A percentile compares a stretch with the other conserved stretches of the same genome.
phyloP scores from a whole-genome alignment of 2,797 vertebrate species.

The Remorina albescens region DNA sequence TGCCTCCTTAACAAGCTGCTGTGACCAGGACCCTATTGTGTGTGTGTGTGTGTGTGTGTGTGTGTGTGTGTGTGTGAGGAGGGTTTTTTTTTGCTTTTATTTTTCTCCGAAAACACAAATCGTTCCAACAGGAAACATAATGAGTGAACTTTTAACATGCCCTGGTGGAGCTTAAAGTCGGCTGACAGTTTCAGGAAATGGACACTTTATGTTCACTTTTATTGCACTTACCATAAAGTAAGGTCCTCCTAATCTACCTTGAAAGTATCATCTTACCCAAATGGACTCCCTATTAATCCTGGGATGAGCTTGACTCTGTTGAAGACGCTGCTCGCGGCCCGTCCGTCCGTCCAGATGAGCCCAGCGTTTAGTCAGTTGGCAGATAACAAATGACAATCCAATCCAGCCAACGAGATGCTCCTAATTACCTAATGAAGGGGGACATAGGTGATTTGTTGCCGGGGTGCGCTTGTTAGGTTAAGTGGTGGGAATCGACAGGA shows the following conservation, averaged over 20 bases:
- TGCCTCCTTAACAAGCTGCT: constrained; percentile 21
- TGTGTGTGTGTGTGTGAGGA: too few species aligned
- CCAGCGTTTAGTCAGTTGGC: constrained; percentile 64
- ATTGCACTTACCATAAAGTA: constrained; percentile 55
- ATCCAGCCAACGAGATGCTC: constrained; percentile 80
- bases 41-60: too few species aligned
- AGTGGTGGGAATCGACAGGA: constrained; percentile 86
- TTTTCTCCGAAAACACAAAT: constrained; percentile 28
- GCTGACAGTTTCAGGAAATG: constrained; percentile 47
- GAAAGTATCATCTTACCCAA: constrained; percentile 50
- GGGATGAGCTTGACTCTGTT: constrained; percentile 11
- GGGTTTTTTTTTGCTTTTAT: background rate
- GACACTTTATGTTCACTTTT: constrained; percentile 62
- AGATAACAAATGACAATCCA: constrained; percentile 81
- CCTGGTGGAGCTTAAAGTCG: constrained; percentile 20
- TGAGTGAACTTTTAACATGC: constrained; percentile 17
- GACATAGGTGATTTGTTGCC: constrained; percentile 86
- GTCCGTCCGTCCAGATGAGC: constrained; percentile 73
- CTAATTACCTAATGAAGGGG: constrained; percentile 88
- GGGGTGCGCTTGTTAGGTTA: constrained; percentile 87
- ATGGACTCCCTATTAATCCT: constrained; percentile 53
- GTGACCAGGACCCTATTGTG: background rate
- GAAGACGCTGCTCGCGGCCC: constrained; percentile 52
- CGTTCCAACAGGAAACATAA: background rate
- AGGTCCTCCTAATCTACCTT: constrained; percentile 54